These are phyloP conservation scores for Aphrophora alni DNA, from an alignment of 2,888 invertebrate species.

Conservation along the genomic window DNA sequence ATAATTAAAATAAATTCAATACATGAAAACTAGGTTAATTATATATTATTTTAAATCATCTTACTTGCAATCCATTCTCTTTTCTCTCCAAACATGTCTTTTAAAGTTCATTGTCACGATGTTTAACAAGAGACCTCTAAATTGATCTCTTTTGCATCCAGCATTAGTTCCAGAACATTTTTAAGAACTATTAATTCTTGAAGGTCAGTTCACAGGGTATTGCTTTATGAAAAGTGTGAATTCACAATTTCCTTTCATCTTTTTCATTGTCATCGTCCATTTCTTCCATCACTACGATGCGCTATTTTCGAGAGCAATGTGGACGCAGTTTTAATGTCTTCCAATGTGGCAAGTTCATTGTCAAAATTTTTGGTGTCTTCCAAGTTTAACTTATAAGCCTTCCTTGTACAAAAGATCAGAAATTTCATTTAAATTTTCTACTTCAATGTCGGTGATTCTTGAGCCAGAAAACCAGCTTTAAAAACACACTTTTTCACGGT, in stretches of 20 bases:
- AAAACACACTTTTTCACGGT: background rate
- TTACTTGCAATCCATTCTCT: background rate
- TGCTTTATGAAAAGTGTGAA: too few species aligned
- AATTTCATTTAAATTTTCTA: background rate
- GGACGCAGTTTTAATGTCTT: background rate
- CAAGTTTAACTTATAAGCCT: too few species aligned
- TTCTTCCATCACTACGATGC: background rate
- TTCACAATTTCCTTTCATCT: background rate
- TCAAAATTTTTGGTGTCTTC: too few species aligned
- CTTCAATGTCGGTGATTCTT: background rate
- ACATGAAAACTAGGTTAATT: background rate
- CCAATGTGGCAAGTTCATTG: background rate
- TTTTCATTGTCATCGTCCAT: background rate
- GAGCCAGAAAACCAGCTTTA: background rate
- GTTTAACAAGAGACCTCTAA: background rate
- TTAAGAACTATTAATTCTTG: background rate
- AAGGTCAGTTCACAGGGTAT: background rate
- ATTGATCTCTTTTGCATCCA: background rate
- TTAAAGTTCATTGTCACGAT: background rate
- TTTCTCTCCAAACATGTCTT: background rate
- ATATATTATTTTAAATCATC: background rate
- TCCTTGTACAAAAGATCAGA: too few species aligned
- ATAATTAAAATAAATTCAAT: background rate
- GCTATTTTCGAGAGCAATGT: background rate
- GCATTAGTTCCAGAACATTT: background rate